Evolutionary conservation across 2,888 invertebrate genomes (phyloP), one percentile per base, ranked within the genome.

Genomic region (Aporophyla nigra): DNA sequence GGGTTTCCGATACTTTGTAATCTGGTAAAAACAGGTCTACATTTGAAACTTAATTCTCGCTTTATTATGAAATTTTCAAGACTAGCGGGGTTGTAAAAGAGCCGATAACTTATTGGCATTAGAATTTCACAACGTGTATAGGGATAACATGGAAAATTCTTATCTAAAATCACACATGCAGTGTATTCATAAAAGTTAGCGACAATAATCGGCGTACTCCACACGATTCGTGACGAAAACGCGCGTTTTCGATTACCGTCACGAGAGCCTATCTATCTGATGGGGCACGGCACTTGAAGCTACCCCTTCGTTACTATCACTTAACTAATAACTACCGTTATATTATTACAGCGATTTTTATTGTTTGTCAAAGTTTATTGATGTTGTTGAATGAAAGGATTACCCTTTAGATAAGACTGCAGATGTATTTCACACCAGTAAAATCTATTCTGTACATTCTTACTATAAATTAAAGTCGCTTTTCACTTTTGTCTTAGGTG

Each of bases 291-390:
- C 84, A 87, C 92, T 85, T 78, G 40, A 89, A 92, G 92, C 90
- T 92, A 90, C 88, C 87, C 89, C 90, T 89, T 83, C 84, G 19
- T 71, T 69, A 79, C 89, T 90, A 90, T 92, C 93, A 94, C 92
- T 94, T 95, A 94, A 93, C 92, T 94, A 94, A 94, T 94, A 93
- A 94, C 91, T 80, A 89, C 84, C 80, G 82, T 78, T 78, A 87
- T 89, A 84, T 85, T 83, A 87, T 90, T 83, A 90, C 89, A 79
- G 85, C 87, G 87, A 90, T 91, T 90, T 90, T 77, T 24, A 72
- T 78, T 76, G 91, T 46, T 85, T 82, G 86, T 90, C 92, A 93
- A 94, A 90, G 69, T 78, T 82, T 72, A 19, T 54, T 67, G 14
- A 21, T 49, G 1, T n/a, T 49, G 49, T 21, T 61, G 10, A 61